phyloP scores from a whole-genome alignment of 2,888 invertebrate genomes.

The Erannis defoliaria region DNA sequence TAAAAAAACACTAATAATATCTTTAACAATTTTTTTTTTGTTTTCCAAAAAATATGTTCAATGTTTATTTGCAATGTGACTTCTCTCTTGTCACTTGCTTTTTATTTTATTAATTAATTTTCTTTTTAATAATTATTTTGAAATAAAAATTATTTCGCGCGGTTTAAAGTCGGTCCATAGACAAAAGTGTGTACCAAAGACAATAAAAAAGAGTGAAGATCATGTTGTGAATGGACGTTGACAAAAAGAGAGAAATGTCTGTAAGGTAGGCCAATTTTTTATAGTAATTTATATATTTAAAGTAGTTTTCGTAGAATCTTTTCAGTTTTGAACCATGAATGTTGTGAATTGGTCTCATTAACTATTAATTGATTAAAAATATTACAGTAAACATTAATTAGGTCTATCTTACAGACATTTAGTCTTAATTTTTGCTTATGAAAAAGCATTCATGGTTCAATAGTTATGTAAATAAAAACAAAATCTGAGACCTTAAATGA shows the following conservation, averaged over 20 bases:
- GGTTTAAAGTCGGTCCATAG: slow-evolving; percentile 33
- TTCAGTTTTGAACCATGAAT: slow-evolving; percentile 77
- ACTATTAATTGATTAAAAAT: neutral
- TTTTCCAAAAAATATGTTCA: slow-evolving; percentile 54
- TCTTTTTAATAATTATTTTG: slow-evolving; percentile 43
- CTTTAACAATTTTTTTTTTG: slow-evolving; percentile 39
- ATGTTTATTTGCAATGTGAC: slow-evolving; percentile 85
- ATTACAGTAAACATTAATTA: slow-evolving; percentile 15
- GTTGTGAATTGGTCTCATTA: slow-evolving; percentile 48
- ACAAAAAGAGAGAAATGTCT: slow-evolving; percentile 73
- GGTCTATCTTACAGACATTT: slow-evolving; percentile 83
- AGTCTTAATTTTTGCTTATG: slow-evolving; percentile 47
- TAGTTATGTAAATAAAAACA: slow-evolving; percentile 1
- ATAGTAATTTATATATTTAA: slow-evolving; percentile 52
- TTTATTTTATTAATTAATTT: slow-evolving; percentile 47
- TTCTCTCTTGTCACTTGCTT: slow-evolving; percentile 77
- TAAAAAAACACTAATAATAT: neutral
- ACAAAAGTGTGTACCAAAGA: slow-evolving; percentile 49
- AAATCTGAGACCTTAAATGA: neutral
- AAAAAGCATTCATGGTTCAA: slow-evolving; percentile 82
- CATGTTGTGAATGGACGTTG: slow-evolving; percentile 83
- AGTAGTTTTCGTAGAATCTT: slow-evolving; percentile 42
- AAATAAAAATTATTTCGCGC: slow-evolving; percentile 29
- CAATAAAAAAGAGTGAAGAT: slow-evolving; percentile 64
- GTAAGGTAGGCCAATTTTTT: slow-evolving; percentile 83